A percentile compares a stretch with the other conserved stretches of the same genome.
phyloP scores from a whole-genome alignment of 2,113 vertebrate genomes.

The Irena cyanogastra region DNA sequence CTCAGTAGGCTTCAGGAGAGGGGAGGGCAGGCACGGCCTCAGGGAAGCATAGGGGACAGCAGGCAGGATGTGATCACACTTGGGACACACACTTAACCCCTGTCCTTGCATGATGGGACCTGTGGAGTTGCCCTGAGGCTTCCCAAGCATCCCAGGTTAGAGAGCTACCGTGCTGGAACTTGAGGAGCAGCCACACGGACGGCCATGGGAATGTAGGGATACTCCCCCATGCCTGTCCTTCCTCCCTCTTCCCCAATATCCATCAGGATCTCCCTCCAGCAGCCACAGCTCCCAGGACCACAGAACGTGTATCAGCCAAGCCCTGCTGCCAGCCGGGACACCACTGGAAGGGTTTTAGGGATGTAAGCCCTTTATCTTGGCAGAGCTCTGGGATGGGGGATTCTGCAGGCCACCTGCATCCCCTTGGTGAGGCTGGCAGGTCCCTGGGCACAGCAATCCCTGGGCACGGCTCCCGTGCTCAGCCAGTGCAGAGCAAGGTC shows the following conservation, averaged over 20 bases:
- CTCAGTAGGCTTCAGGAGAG: neutral
- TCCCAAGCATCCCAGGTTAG: neutral
- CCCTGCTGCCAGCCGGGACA: neutral
- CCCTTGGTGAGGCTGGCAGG: neutral
- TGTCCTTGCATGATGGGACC: neutral
- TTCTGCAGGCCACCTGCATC: neutral
- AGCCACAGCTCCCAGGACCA: neutral
- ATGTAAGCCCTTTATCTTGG: neutral
- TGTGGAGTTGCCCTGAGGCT: neutral
- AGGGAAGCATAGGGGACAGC: neutral
- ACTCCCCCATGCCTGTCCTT: neutral
- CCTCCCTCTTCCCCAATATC: neutral
- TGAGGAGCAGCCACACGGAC: neutral
- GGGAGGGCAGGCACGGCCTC: neutral
- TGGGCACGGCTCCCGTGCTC: neutral
- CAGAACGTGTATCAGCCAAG: neutral
- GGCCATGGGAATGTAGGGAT: neutral
- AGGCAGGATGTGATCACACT: neutral
- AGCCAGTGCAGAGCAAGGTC: slow-evolving; percentile 39
- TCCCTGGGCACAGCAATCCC: neutral
- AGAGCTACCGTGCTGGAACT: neutral
- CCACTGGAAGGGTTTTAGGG: neutral
- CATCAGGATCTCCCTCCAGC: neutral
- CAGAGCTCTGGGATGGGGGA: neutral
- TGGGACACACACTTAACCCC: neutral